Percentiles rank a stretch among this genome's conserved stretches.
phyloP scores from a whole-genome alignment of 2,888 invertebrate genomes.

The Odontothrips loti region DNA sequence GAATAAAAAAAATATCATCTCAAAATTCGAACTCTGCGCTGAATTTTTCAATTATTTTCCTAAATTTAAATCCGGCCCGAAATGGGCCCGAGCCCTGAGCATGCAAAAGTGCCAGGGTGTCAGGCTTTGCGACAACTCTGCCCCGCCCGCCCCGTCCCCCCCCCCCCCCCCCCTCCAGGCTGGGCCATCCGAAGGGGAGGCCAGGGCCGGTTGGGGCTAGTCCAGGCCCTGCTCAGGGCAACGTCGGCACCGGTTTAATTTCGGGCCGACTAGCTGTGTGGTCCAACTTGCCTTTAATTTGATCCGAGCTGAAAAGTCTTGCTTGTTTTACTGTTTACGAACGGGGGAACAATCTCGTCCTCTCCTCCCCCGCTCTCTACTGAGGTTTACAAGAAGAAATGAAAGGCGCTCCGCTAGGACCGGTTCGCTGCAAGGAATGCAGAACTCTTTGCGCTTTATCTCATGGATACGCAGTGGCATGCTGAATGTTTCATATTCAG shows the following conservation, averaged over 20 bases:
- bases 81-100: no score
- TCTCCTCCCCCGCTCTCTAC: background rate
- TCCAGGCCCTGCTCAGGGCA: background rate
- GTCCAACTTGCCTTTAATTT: conserved; percentile 26
- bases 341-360: conserved; percentile 12
- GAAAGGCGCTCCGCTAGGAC: background rate
- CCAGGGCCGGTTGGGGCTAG: no score
- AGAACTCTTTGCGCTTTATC: background rate
- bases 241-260: background rate
- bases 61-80: no score
- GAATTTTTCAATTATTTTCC: no score
- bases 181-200: no score
- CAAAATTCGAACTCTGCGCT: no score
- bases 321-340: conserved; percentile 8
- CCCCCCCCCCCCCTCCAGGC: background rate
- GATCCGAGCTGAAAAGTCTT: background rate
- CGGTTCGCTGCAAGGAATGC: background rate
- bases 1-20: no score
- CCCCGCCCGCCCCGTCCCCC: background rate
- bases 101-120: no score
- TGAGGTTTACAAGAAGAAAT: background rate
- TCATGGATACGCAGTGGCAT: background rate
- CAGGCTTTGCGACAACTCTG: no score
- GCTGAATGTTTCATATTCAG: background rate
- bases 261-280: conserved; percentile 13